Percentiles rank a stretch among this genome's conserved stretches.
Evolutionary conservation across 1,140 invertebrate genomes (phyloP).

Genomic region (Macrotrachela quadricornifera): DNA sequence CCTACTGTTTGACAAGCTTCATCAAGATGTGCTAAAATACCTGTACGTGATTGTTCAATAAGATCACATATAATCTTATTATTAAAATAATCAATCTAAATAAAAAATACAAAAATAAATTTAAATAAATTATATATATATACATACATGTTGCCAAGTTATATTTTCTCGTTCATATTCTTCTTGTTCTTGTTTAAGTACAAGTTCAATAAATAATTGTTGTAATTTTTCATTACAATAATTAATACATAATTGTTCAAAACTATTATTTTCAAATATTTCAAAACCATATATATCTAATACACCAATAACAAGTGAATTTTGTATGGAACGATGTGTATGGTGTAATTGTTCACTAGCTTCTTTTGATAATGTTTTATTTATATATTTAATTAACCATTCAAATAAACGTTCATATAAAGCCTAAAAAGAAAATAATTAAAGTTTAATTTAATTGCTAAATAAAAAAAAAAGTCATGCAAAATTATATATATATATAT

Average conservation of each 20-base stretch:
- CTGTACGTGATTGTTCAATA: slow-evolving; percentile 70
- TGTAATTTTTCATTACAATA: slow-evolving; percentile 92
- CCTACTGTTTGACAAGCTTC: slow-evolving; percentile 81
- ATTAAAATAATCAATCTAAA: slow-evolving; percentile 60
- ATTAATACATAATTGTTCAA: slow-evolving; percentile 89
- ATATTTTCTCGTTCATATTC: slow-evolving; percentile 78
- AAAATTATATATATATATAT: too few relatives aligned
- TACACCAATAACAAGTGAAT: slow-evolving; percentile 70
- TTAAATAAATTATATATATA: not conserved
- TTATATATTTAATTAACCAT: slow-evolving; percentile 72
- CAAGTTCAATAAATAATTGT: slow-evolving; percentile 81
- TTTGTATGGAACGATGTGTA: slow-evolving; percentile 33
- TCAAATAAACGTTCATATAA: slow-evolving; percentile 73
- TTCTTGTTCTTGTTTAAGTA: slow-evolving; percentile 82
- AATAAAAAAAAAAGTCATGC: not conserved
- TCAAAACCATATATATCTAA: slow-evolving; percentile 93
- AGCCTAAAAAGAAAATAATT: slow-evolving; percentile 36
- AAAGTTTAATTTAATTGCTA: not conserved
- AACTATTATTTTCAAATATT: slow-evolving; percentile 79
- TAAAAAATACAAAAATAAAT: not conserved
- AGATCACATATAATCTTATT: slow-evolving; percentile 60
- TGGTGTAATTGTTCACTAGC: slow-evolving; percentile 21
- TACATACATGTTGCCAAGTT: slow-evolving; percentile 10
- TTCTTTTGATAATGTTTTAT: slow-evolving; percentile 41
- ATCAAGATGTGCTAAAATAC: slow-evolving; percentile 74